phyloP scores from a whole-genome alignment of 2,797 vertebrate species.

The Holocentrus rufus region DNA sequence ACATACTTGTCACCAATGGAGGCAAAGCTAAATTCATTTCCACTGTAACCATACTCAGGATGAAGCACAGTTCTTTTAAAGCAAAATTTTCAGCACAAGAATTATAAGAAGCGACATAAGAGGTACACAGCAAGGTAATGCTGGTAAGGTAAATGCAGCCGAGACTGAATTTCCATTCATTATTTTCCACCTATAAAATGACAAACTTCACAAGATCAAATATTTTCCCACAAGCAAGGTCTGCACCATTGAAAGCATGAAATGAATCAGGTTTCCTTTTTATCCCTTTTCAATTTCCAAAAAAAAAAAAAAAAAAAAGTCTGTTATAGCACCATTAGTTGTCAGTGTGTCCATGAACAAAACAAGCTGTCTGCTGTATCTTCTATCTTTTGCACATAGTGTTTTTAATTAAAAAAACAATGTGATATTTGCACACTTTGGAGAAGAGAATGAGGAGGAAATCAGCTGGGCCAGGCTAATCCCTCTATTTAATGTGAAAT shows the following conservation, averaged over 20 bases:
- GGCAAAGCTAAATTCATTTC: neutral
- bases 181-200: no score
- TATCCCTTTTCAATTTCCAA: no score
- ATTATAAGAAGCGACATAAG: neutral
- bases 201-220: no score
- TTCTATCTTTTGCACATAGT: slow-evolving; percentile 38
- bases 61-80: neutral
- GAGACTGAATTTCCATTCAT: no score
- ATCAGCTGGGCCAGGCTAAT: slow-evolving; percentile 69
- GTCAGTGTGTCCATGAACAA: no score
- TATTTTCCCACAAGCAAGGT: no score
- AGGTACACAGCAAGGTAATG: slow-evolving; percentile 6
- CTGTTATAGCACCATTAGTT: no score
- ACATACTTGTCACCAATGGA: no score
- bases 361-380: slow-evolving; percentile 52
- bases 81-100: neutral
- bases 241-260: no score
- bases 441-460: slow-evolving; percentile 58
- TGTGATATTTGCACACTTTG: slow-evolving; percentile 70
- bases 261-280: no score
- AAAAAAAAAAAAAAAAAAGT: no score
- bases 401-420: slow-evolving; percentile 64
- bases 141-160: no score
- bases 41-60: neutral
- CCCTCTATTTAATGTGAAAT: slow-evolving; percentile 72